Evolutionary conservation across 2,113 vertebrate genomes (phyloP), one percentile per base, ranked within the genome.

Genomic region (Phoenicopterus ruber): DNA sequence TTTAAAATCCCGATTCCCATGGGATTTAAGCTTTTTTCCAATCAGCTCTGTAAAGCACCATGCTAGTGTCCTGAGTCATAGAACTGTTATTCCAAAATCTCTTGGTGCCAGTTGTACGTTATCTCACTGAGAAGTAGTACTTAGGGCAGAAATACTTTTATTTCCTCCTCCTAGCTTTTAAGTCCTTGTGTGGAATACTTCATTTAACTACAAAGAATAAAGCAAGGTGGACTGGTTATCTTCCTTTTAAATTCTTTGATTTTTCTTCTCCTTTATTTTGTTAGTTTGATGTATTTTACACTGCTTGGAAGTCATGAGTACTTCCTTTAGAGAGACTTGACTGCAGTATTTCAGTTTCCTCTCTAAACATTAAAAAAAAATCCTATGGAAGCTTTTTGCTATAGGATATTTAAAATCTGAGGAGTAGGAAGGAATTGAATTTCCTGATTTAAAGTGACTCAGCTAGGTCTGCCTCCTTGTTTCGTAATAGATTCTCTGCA

Each of bases 341-440:
- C 88, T 93, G 87, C 79, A 46, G 82, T 70, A 86, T 83, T 91
- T 94, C 36, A 2, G 49, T 82, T 94, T 88, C 79, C 74, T 88
- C 73, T 52, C 36, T 72, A 85, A 84, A 79, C 21, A 63, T 36
- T 4, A 19, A 63, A 54, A 62, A 79, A 58, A 85, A 31, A 20
- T 26, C 86, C 62, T 81, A 10, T 70, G 44, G 65, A 86, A 82
- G 65, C 46, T 89, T 93, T 82, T 34, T 93, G 87, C 93, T 94
- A 36, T 91, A 72, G 78, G 82, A 87, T 95, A 80, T 97, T 96
- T 95, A 80, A 93, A 83, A 85, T 54, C 70, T 65, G 62, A 90
- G 69, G 78, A 94, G 93, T 91, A 96, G 93, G 94, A 86, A 91
- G 96, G 82, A 92, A 80, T 72, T 97, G 77, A 88, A 95, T 97